Evolutionary conservation across 2,888 invertebrate species (phyloP).

Genomic region (Eumerus sabulonum): DNA sequence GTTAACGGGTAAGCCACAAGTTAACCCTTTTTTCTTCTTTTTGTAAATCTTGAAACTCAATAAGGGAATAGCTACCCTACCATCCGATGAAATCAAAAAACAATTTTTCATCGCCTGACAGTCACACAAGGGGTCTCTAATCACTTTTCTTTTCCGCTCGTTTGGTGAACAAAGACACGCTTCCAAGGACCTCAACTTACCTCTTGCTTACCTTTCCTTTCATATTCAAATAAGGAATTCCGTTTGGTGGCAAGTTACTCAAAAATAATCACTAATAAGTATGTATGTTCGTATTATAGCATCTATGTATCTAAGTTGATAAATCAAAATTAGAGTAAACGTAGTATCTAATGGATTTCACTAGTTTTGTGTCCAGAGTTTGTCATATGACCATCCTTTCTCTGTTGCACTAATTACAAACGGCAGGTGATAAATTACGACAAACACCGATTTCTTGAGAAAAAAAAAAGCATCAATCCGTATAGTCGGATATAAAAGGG

Average conservation of each 20-base stretch:
- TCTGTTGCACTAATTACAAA: conserved; percentile 47
- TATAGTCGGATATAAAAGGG: conserved; percentile 54
- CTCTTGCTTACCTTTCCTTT: conserved; percentile 10
- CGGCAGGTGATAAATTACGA: conserved; percentile 60
- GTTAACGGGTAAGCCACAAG: conserved; percentile 68
- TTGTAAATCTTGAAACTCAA: conserved; percentile 59
- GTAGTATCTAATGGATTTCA: conserved; percentile 61
- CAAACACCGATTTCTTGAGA: conserved; percentile 51
- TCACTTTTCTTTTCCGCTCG: conserved; percentile 51
- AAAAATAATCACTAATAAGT: too few species aligned
- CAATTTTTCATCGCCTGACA: conserved; percentile 68
- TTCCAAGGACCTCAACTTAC: conserved; percentile 63
- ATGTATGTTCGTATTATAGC: neutral
- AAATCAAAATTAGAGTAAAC: conserved; percentile 55
- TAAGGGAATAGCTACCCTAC: conserved; percentile 39
- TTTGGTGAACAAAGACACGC: too few species aligned
- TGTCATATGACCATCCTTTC: conserved; percentile 33
- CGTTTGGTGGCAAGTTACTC: too few species aligned
- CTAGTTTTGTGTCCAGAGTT: conserved; percentile 38
- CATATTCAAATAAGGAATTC: too few species aligned
- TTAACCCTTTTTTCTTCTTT: conserved; percentile 62
- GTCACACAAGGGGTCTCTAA: conserved; percentile 65
- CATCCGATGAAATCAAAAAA: conserved; percentile 68
- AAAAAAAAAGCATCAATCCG: conserved; percentile 49
- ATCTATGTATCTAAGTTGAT: conserved; percentile 9